phyloP scores from a whole-genome alignment of 2,888 invertebrate species.

The Sthenelais limicola region DNA sequence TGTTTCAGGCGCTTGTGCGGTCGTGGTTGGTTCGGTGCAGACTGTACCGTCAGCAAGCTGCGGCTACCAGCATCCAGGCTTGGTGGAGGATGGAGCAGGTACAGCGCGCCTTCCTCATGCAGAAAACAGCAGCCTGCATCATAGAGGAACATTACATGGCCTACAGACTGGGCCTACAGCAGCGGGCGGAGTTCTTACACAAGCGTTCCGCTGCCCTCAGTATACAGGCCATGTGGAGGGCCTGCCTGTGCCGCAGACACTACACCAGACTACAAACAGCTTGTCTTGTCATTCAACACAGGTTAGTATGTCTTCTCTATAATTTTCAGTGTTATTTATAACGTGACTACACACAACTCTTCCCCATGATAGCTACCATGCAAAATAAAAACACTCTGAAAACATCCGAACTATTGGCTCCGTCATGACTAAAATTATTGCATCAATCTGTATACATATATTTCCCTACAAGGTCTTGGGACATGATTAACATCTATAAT shows the following conservation, averaged over 20 bases:
- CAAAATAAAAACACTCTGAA: too few relatives aligned
- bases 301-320: too few relatives aligned
- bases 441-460: too few relatives aligned
- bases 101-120: background rate
- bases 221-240: conserved; percentile 45
- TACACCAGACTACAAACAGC: background rate
- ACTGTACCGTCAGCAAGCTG: background rate
- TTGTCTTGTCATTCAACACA: background rate
- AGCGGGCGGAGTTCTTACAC: conserved; percentile 41
- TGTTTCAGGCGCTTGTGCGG: conserved; percentile 4
- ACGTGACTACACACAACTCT: too few relatives aligned
- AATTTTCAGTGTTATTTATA: too few relatives aligned
- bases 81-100: conserved; percentile 41
- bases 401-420: too few relatives aligned
- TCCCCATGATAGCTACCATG: too few relatives aligned
- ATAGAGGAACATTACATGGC: conserved; percentile 51
- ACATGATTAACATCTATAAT: too few relatives aligned
- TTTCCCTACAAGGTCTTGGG: too few relatives aligned
- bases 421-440: too few relatives aligned
- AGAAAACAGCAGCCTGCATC: conserved; percentile 46
- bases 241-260: too few relatives aligned
- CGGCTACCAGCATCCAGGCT: conserved; percentile 52
- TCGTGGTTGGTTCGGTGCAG: background rate
- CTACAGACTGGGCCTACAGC: conserved; percentile 5
- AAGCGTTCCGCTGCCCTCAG: conserved; percentile 31